Base-by-base conservation (phyloP, 2,797 vertebrate species). In the Oreonectes daqikongensis region DNA sequence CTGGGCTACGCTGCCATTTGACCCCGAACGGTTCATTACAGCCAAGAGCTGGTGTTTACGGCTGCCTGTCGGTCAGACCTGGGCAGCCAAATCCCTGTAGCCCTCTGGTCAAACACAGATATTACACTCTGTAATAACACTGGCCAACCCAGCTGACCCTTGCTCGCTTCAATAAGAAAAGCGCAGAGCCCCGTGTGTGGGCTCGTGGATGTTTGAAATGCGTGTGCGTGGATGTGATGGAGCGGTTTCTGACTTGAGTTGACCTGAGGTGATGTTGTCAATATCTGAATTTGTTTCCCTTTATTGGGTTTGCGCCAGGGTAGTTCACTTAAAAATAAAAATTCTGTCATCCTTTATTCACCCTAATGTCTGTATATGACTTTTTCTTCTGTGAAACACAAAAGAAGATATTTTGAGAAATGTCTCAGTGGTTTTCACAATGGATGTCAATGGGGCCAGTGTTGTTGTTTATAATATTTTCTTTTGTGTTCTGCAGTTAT, bases 121-220 rank as follows among this genome's bases (percentile, higher is more conserved):
- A 90, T 93, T 94, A 92, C 90, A 93, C 92, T 93, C 93, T 93
- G 92, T 92, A 88, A 90, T 89, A 93, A 90, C 88, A 87, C 87
- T 87, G 88, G 92, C 91, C 88, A 88, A 90, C 90, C 90, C 85
- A 83, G 82, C 76, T 92, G 92, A 92, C 90, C 90, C 7, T 83
- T 68, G 65, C 35, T 85, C 63, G 75, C 74, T 88, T 87, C 86
- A 86, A 90, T 92, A 91, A 91, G 86, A 83, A 72, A 72, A 86
- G 73, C 77, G 85, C 82, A 78, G 81, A 20, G 66, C 84, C 85
- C 79, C 60, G 75, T 85, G 84, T 88, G 87, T 77, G 85, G 79
- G 65, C 67, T 85, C 86, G 85, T 69, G 87, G 86, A 86, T 91
- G 90, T 90, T 88, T 79, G 53, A 85, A 48, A 32, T 40, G 68